Evolutionary conservation across 2,797 vertebrate genomes (phyloP).

Genomic region (Sebastes iracundus): DNA sequence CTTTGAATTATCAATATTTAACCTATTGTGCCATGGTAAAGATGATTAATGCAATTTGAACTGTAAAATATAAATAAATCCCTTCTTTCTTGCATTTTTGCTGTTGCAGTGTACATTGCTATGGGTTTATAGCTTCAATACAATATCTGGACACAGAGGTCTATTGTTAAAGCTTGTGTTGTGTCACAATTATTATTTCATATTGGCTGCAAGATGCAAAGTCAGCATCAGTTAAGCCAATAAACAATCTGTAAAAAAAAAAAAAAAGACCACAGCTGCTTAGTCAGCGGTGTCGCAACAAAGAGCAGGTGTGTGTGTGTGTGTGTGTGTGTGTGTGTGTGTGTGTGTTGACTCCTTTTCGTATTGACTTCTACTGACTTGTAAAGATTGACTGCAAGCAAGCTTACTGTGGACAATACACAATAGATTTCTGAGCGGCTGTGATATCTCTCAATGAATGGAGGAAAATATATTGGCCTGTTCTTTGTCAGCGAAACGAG

Average conservation of each 20-base stretch:
- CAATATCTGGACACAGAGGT: background rate
- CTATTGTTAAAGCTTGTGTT: constrained; percentile 20
- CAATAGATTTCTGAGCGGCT: constrained; percentile 13
- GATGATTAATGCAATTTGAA: background rate
- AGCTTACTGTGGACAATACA: constrained; percentile 21
- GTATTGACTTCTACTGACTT: constrained; percentile 24
- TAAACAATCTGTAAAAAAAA: constrained; percentile 29
- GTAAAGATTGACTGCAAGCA: constrained; percentile 38
- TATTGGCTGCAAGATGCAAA: constrained; percentile 38
- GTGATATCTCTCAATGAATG: constrained; percentile 12
- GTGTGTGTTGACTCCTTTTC: constrained; percentile 22
- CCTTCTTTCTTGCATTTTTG: background rate
- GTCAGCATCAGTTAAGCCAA: constrained; percentile 44
- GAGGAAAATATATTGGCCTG: background rate
- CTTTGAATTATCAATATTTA: background rate
- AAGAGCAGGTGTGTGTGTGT: constrained; percentile 15
- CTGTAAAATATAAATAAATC: background rate
- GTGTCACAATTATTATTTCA: constrained; percentile 35
- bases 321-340: background rate
- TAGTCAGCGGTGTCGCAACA: constrained; percentile 34
- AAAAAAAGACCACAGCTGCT: constrained; percentile 9
- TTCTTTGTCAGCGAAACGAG: background rate
- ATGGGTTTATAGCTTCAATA: background rate
- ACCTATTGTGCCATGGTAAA: background rate
- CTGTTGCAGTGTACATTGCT: background rate